These are phyloP conservation scores for Steatocranus sp. DNA, from an alignment of 2,797 vertebrate genomes.

Conservation along the genomic window DNA sequence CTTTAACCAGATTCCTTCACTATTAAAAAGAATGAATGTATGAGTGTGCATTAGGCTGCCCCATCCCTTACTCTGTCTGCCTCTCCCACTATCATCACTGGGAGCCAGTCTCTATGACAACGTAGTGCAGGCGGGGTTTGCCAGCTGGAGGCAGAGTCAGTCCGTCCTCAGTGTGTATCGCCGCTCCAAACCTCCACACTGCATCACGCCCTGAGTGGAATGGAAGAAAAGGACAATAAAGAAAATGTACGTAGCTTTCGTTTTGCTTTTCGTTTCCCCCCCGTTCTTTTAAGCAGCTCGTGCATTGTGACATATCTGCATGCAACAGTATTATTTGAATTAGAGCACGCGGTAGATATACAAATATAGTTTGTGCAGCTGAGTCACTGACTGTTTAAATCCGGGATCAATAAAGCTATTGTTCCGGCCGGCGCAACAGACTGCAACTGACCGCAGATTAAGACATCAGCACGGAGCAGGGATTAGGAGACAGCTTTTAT, in stretches of 20 bases:
- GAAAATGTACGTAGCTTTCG: conserved; percentile 62
- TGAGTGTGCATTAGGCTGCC: neutral
- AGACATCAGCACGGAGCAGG: neutral
- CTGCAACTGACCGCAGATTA: neutral
- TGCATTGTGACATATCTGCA: neutral
- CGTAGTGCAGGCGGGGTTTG: conserved; percentile 70
- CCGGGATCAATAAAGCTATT: conserved; percentile 45
- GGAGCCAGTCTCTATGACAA: conserved; percentile 75
- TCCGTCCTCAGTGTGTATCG: conserved; percentile 50
- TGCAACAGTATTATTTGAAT: neutral
- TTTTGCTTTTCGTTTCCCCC: fast-evolving
- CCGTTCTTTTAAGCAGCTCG: fast-evolving
- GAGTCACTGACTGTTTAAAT: conserved; percentile 29
- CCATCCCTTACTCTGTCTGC: neutral
- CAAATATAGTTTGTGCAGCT: conserved; percentile 15
- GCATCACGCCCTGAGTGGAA: conserved; percentile 63
- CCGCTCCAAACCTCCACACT: conserved; percentile 27
- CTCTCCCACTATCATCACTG: neutral
- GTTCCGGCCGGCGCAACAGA: conserved; percentile 30
- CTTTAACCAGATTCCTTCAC: neutral
- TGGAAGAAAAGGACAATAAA: conserved; percentile 74
- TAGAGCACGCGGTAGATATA: neutral
- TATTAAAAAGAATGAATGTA: neutral
- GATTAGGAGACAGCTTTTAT: neutral
- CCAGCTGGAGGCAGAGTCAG: conserved; percentile 37